A percentile compares a stretch with the other conserved stretches of the same genome.
phyloP scores from a whole-genome alignment of 2,113 vertebrate genomes.

The Brachypodius melanocephalos region DNA sequence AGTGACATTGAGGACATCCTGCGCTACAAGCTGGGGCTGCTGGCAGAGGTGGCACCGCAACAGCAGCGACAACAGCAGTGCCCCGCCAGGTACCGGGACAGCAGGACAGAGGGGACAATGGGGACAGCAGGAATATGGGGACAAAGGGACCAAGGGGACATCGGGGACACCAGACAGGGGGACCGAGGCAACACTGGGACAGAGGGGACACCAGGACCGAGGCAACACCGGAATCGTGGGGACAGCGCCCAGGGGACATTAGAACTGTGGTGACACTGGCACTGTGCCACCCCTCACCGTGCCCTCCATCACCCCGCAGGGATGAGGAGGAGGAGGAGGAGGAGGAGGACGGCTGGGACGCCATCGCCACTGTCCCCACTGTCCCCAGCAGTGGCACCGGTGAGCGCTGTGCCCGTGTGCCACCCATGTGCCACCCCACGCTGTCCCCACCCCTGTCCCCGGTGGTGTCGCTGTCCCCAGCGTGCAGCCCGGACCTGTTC shows the following conservation, averaged over 20 bases:
- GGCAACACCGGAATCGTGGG: too few relatives aligned
- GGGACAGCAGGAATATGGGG: too few relatives aligned
- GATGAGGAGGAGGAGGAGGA: background rate
- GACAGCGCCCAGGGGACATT: too few relatives aligned
- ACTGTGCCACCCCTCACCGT: too few relatives aligned
- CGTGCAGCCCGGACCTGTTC: slow-evolving; percentile 58
- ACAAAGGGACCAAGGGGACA: too few relatives aligned
- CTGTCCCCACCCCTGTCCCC: background rate
- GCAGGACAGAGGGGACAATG: too few relatives aligned
- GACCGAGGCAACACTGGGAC: too few relatives aligned
- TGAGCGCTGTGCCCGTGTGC: background rate
- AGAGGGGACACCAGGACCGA: too few relatives aligned
- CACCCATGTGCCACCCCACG: background rate
- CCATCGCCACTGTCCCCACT: background rate
- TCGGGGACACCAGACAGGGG: too few relatives aligned
- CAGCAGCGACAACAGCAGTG: background rate
- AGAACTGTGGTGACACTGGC: too few relatives aligned
- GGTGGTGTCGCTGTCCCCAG: background rate
- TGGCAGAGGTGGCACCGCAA: background rate
- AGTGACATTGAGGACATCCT: background rate
- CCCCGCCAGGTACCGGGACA: background rate
- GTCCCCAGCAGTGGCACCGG: background rate
- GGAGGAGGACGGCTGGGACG: background rate
- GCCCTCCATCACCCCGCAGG: background rate
- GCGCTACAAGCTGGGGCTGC: background rate